Conservation (phyloP, 1,140 invertebrate species). For the Zelostemma sp. region DNA sequence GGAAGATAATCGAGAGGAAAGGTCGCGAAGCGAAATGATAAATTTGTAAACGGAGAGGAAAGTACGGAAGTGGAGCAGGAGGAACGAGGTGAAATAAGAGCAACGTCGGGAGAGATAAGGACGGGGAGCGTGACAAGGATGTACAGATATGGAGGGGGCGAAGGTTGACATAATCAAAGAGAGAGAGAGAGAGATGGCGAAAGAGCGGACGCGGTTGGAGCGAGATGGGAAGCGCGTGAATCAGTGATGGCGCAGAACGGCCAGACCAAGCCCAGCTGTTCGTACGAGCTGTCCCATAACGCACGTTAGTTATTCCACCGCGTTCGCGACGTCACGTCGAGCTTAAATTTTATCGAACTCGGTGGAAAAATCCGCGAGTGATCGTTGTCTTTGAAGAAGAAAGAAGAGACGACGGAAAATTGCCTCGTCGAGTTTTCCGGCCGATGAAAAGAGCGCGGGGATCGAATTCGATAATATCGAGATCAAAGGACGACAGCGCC, state of each 20-base stretch:
- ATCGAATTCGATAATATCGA: not conserved
- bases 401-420: not conserved
- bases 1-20: not conserved
- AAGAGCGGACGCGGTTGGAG: constrained; percentile 23
- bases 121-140: not conserved
- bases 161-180: constrained; percentile 8
- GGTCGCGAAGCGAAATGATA: not conserved
- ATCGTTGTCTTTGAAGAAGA: not conserved
- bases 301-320: constrained; percentile 40
- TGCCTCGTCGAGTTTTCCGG: not conserved
- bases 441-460: not conserved
- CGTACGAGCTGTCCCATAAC: constrained; percentile 40
- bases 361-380: not conserved
- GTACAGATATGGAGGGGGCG: constrained; percentile 4
- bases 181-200: constrained; percentile 15
- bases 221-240: constrained; percentile 44
- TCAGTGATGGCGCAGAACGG: constrained; percentile 57
- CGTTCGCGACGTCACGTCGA: not conserved
- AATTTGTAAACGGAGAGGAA: not conserved
- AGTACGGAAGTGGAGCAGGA: constrained; percentile 8
- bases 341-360: too few relatives aligned
- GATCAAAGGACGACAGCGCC: not conserved
- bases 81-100: constrained; percentile 37
- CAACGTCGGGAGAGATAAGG: constrained; percentile 7
- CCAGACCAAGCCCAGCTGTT: constrained; percentile 57